Percentiles rank a stretch among this genome's conserved stretches.
Conservation (phyloP, 2,888 invertebrate species). For the Kuschelorhynchus macadamiae region DNA sequence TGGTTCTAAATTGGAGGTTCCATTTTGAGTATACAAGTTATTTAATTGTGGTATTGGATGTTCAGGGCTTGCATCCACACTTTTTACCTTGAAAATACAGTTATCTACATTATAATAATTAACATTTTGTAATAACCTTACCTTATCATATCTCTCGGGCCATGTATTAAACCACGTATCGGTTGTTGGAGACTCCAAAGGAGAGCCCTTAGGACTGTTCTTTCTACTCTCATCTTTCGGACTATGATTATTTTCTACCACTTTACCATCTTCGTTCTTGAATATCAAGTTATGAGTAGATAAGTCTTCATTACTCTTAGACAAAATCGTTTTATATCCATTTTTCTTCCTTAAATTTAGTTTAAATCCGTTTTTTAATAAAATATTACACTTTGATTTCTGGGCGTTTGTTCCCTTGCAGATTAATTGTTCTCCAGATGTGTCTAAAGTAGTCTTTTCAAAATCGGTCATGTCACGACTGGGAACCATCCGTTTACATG, state of each 20-base stretch:
- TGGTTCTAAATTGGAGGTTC: slow-evolving; percentile 56
- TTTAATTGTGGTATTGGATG: slow-evolving; percentile 46
- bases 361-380: slow-evolving; percentile 44
- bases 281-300: slow-evolving; percentile 23
- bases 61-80: slow-evolving; percentile 57
- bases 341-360: slow-evolving; percentile 34
- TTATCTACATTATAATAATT: neutral
- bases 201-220: slow-evolving; percentile 24
- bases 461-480: slow-evolving; percentile 45
- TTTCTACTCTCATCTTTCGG: neutral
- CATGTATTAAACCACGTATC: slow-evolving; percentile 70
- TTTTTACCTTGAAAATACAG: slow-evolving; percentile 54
- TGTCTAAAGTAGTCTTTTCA: slow-evolving; percentile 35
- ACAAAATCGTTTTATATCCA: slow-evolving; percentile 43
- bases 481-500: slow-evolving; percentile 31
- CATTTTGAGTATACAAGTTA: slow-evolving; percentile 57
- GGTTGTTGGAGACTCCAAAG: slow-evolving; percentile 44
- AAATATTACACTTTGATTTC: slow-evolving; percentile 24
- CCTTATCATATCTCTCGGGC: slow-evolving; percentile 69
- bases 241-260: neutral
- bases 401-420: slow-evolving; percentile 26
- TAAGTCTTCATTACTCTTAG: slow-evolving; percentile 48
- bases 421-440: slow-evolving; percentile 32
- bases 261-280: neutral
- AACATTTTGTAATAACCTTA: slow-evolving; percentile 21